Percentiles rank a stretch among this genome's conserved stretches.
phyloP scores from a whole-genome alignment of 2,113 vertebrate species.

The Epinephelus lanceolatus region DNA sequence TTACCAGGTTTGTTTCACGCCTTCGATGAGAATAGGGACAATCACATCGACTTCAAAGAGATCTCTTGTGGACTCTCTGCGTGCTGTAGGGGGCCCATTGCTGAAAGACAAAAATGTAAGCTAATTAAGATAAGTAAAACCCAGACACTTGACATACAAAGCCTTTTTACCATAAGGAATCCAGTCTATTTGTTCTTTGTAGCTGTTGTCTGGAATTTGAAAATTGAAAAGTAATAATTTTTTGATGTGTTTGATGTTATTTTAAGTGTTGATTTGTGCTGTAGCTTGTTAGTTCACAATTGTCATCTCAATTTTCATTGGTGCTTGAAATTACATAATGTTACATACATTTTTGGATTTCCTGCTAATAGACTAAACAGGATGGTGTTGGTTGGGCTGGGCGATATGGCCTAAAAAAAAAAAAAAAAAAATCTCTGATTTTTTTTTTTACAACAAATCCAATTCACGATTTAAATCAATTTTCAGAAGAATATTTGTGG shows the following conservation, averaged over 20 bases:
- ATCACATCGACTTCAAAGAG: slow-evolving; percentile 99
- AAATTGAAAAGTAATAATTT: background rate
- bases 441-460: too few relatives aligned
- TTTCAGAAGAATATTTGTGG: too few relatives aligned
- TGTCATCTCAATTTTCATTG: slow-evolving; percentile 15
- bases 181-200: background rate
- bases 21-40: slow-evolving; percentile 99
- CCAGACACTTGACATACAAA: background rate
- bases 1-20: slow-evolving; percentile 96
- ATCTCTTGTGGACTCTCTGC: slow-evolving; percentile 98
- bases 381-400: background rate
- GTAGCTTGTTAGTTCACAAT: background rate
- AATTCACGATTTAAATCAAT: too few relatives aligned
- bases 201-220: background rate
- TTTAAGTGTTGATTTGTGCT: background rate
- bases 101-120: slow-evolving; percentile 99
- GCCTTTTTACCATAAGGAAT: background rate
- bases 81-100: slow-evolving; percentile 95
- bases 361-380: background rate
- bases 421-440: too few relatives aligned
- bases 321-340: slow-evolving; percentile 27
- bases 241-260: background rate
- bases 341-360: background rate
- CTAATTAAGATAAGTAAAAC: background rate
- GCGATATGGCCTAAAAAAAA: too few relatives aligned